phyloP scores from a whole-genome alignment of 2,113 vertebrate species.

The Procavia capensis region DNA sequence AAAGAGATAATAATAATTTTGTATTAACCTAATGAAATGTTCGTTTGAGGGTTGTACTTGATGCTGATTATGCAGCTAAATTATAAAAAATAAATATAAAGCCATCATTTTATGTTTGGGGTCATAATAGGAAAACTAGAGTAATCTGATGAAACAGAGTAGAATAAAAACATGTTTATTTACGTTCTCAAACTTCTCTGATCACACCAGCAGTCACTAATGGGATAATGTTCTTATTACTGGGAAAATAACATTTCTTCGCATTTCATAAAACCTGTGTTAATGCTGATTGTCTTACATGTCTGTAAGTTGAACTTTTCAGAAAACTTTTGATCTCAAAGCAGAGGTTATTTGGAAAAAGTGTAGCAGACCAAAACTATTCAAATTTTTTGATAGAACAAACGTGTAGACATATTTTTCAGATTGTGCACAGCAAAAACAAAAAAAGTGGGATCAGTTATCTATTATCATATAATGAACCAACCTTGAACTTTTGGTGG shows the following conservation, averaged over 20 bases:
- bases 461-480: neutral
- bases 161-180: neutral
- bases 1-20: neutral
- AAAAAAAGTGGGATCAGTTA: neutral
- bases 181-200: neutral
- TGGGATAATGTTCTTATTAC: neutral
- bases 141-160: neutral
- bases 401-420: neutral
- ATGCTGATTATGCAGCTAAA: neutral
- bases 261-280: neutral
- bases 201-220: neutral
- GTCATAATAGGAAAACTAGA: neutral
- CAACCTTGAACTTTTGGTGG: neutral
- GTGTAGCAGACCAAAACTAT: neutral
- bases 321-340: neutral
- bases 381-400: neutral
- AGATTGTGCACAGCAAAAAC: neutral
- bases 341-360: neutral
- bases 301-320: neutral
- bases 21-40: neutral
- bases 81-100: conserved; percentile 17
- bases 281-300: neutral
- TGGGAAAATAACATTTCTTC: neutral
- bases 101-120: neutral
- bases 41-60: neutral